Conservation (phyloP, 2,888 invertebrate genomes). For the Galeruca laticollis region DNA sequence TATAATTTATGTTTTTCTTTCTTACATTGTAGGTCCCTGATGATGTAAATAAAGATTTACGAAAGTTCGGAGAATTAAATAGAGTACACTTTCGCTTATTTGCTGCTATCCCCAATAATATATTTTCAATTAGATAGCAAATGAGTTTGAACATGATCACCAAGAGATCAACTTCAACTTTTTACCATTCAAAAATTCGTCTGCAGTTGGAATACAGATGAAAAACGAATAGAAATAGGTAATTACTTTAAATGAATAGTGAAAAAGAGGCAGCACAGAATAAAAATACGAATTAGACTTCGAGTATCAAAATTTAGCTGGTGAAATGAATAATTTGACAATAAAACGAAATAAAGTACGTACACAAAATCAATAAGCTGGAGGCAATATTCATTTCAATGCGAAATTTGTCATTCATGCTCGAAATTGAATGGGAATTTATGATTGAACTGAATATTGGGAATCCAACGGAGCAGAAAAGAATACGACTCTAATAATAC, state of each 20-base stretch:
- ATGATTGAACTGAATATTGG: slow-evolving; percentile 66
- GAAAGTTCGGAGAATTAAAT: no score
- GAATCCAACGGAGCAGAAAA: slow-evolving; percentile 58
- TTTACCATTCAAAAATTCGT: no score
- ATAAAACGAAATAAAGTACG: slow-evolving; percentile 58
- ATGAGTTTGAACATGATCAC: no score
- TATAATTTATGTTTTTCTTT: no score
- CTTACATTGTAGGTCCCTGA: no score
- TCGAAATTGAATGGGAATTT: slow-evolving; percentile 67
- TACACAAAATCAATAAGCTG: slow-evolving; percentile 62
- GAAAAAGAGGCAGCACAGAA: slow-evolving; percentile 18
- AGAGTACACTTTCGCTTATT: no score
- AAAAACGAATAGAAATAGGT: no score
- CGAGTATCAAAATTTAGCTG: slow-evolving; percentile 35
- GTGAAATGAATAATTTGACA: slow-evolving; percentile 48
- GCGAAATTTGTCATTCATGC: slow-evolving; percentile 67
- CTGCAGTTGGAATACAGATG: no score
- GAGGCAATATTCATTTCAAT: slow-evolving; percentile 67
- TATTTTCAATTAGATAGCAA: no score
- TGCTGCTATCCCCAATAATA: no score
- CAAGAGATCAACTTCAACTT: no score
- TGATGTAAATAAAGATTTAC: no score
- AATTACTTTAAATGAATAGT: slow-evolving; percentile 10
- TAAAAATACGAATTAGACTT: slow-evolving; percentile 36
- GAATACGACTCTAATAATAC: slow-evolving; percentile 63